A percentile compares a stretch with the other conserved stretches of the same genome.
These are phyloP conservation scores for Drosophila ironensis DNA, from an alignment of 1,140 invertebrate species.

Conservation along the genomic window DNA sequence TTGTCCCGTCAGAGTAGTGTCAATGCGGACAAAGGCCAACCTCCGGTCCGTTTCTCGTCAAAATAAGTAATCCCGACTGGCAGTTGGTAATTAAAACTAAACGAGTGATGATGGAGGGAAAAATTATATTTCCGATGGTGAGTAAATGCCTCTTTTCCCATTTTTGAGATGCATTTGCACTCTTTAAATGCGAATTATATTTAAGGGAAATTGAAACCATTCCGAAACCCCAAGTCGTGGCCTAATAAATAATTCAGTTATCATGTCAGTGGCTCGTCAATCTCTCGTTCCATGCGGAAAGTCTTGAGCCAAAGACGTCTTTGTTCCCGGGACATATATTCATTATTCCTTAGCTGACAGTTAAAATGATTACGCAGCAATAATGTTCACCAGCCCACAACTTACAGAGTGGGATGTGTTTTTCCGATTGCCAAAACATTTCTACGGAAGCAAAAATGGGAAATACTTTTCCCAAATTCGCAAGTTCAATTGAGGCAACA, in stretches of 20 bases:
- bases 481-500: background rate
- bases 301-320: background rate
- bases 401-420: slow-evolving; percentile 7
- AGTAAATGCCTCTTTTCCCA: no score
- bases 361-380: background rate
- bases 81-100: background rate
- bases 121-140: background rate
- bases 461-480: slow-evolving; percentile 2
- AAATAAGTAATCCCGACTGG: slow-evolving; percentile 11
- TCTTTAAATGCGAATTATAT: no score
- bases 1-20: slow-evolving; percentile 36
- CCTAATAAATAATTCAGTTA: slow-evolving; percentile 11
- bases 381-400: no score
- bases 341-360: slow-evolving; percentile 9
- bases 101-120: background rate
- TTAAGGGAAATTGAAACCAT: no score
- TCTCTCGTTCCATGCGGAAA: slow-evolving; percentile 11
- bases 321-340: slow-evolving; percentile 8
- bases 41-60: slow-evolving; percentile 4
- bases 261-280: slow-evolving; percentile 13
- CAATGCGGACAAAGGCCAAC: slow-evolving; percentile 19
- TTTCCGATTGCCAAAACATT: slow-evolving; percentile 10
- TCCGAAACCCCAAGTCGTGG: background rate
- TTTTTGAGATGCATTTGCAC: no score
- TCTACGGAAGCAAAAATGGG: background rate